Percentiles rank a stretch among this genome's conserved stretches.
phyloP scores from a whole-genome alignment of 2,888 invertebrate genomes.

The Scaptomyza caliginosa region DNA sequence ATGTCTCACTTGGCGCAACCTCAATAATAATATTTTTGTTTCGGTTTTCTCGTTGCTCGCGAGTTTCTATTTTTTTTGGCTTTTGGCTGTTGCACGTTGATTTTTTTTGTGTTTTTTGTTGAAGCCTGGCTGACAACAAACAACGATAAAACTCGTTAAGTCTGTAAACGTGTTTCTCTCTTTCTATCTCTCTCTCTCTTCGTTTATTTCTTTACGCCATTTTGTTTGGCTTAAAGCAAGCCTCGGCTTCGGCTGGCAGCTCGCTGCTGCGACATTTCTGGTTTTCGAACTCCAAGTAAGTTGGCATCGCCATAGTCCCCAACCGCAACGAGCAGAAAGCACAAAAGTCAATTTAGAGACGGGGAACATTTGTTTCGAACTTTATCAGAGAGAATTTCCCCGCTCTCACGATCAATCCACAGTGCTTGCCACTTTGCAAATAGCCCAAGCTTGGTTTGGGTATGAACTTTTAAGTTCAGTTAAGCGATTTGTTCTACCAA shows the following conservation, averaged over 20 bases:
- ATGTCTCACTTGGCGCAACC: slow-evolving; percentile 54
- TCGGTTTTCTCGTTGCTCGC: slow-evolving; percentile 47
- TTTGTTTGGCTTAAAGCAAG: slow-evolving; percentile 46
- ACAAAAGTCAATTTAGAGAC: slow-evolving; percentile 45
- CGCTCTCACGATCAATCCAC: slow-evolving; percentile 1
- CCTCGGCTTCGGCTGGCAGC: slow-evolving; percentile 22
- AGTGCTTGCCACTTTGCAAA: neutral
- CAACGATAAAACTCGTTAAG: slow-evolving; percentile 64
- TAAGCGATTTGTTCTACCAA: neutral
- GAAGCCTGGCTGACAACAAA: slow-evolving; percentile 33
- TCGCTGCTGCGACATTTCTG: slow-evolving; percentile 55
- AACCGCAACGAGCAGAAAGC: slow-evolving; percentile 1
- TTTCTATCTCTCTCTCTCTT: slow-evolving; percentile 2
- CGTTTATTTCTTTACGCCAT: slow-evolving; percentile 52
- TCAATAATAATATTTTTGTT: slow-evolving; percentile 65
- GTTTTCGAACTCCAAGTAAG: slow-evolving; percentile 50
- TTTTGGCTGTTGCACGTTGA: slow-evolving; percentile 54
- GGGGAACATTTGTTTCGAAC: slow-evolving; percentile 23
- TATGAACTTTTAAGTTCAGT: neutral
- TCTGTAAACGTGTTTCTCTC: slow-evolving; percentile 67
- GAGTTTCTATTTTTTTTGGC: slow-evolving; percentile 46
- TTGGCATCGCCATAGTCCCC: slow-evolving; percentile 32
- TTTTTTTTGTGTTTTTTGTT: slow-evolving; percentile 37
- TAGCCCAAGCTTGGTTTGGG: neutral
- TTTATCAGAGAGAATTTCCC: slow-evolving; percentile 41